Percentiles rank a stretch among this genome's conserved stretches.
These are phyloP conservation scores for Mesorhabditis belari DNA, from an alignment of 2,888 invertebrate genomes.

Conservation along the genomic window DNA sequence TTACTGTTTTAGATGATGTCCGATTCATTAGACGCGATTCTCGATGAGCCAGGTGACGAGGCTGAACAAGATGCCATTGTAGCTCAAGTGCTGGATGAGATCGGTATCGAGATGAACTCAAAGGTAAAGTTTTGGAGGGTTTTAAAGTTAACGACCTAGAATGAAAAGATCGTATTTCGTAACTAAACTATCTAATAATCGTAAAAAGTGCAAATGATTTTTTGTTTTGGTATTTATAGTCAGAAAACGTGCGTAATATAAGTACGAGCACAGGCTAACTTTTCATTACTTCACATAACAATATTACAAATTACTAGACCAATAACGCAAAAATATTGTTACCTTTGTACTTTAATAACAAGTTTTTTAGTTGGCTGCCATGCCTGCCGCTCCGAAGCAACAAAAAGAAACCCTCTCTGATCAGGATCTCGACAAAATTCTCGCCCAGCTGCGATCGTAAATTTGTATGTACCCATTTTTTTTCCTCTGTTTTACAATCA, in stretches of 20 bases:
- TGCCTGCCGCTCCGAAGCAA: slow-evolving; percentile 7
- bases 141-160: too few species aligned
- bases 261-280: too few species aligned
- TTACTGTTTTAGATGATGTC: slow-evolving; percentile 62
- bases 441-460: slow-evolving; percentile 11
- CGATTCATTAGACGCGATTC: slow-evolving; percentile 80
- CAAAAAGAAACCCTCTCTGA: slow-evolving; percentile 8
- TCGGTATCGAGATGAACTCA: slow-evolving; percentile 85
- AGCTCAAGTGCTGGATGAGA: slow-evolving; percentile 86
- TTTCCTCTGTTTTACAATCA: too few species aligned
- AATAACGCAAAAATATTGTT: background rate
- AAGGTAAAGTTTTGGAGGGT: slow-evolving; percentile 67
- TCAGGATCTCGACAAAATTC: slow-evolving; percentile 18
- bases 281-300: too few species aligned
- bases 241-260: too few species aligned
- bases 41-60: slow-evolving; percentile 82
- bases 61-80: slow-evolving; percentile 80
- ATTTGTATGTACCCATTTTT: background rate
- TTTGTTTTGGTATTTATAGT: background rate
- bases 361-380: slow-evolving; percentile 12
- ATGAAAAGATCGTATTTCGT: background rate
- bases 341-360: background rate
- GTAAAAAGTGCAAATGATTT: background rate
- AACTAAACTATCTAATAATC: background rate
- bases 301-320: too few species aligned